phyloP scores from a whole-genome alignment of 2,113 vertebrate species.

The Mesitornis unicolor region DNA sequence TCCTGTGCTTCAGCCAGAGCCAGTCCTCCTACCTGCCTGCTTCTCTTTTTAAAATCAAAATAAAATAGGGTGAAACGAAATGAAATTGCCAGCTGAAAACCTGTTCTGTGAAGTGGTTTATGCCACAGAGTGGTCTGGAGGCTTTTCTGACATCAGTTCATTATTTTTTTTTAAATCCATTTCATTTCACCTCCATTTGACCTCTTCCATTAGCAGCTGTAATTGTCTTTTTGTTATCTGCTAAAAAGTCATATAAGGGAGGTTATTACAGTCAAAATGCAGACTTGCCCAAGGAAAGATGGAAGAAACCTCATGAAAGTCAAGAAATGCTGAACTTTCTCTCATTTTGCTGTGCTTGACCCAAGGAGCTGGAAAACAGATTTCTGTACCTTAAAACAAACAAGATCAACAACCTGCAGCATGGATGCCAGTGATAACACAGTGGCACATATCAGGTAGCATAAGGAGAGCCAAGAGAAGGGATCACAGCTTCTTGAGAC shows the following conservation, averaged over 20 bases:
- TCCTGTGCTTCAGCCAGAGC: not conserved
- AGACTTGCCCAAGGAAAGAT: not conserved
- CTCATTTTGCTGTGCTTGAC: not conserved
- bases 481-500: not conserved
- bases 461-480: not conserved
- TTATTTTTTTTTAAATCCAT: not conserved
- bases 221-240: constrained; percentile 17
- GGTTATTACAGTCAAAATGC: not conserved
- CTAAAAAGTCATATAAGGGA: not conserved
- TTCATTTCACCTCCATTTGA: constrained; percentile 2
- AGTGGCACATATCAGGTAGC: not conserved
- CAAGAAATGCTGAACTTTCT: not conserved
- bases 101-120: not conserved
- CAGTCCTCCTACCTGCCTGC: not conserved
- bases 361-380: not conserved
- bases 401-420: not conserved
- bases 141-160: not conserved
- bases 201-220: not conserved
- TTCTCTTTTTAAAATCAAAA: not conserved
- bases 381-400: not conserved
- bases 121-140: not conserved
- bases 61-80: not conserved
- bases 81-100: not conserved
- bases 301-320: not conserved
- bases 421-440: not conserved